These are phyloP conservation scores for Actenoides hombroni DNA, from an alignment of 2,113 vertebrate species.

Conservation along the genomic window DNA sequence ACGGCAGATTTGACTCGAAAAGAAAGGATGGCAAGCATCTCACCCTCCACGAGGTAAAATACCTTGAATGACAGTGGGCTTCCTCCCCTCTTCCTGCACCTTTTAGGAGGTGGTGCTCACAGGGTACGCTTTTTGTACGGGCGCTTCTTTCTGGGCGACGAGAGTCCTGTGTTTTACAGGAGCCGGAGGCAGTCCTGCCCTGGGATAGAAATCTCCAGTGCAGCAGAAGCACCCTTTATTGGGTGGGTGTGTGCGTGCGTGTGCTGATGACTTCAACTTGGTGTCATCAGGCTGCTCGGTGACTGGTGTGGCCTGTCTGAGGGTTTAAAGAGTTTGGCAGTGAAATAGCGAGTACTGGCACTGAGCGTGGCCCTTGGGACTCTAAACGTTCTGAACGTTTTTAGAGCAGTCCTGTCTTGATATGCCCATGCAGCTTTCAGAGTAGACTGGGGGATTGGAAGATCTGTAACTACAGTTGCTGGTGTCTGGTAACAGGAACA, in stretches of 20 bases:
- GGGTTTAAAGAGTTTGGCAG: background rate
- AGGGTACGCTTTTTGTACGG: rapidly evolving
- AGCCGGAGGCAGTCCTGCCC: background rate
- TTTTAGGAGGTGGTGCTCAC: background rate
- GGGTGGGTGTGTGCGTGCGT: background rate
- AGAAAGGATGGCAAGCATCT: constrained; percentile 96
- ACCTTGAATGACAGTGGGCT: background rate
- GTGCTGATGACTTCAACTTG: background rate
- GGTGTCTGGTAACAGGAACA: background rate
- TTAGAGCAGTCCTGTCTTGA: background rate
- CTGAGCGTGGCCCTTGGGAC: background rate
- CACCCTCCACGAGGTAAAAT: constrained; percentile 92
- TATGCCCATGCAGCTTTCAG: background rate
- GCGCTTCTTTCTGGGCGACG: rapidly evolving
- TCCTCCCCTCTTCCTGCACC: background rate
- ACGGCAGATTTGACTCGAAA: constrained; percentile 97
- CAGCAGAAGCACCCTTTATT: background rate
- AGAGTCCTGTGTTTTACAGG: background rate
- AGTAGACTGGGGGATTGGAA: background rate
- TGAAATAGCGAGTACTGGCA: background rate
- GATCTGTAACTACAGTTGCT: background rate
- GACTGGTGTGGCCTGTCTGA: rapidly evolving
- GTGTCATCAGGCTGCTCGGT: background rate
- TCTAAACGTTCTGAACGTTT: background rate
- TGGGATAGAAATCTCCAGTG: background rate